phyloP scores from a whole-genome alignment of 1,140 invertebrate species.

The Aphelenchoides besseyi region DNA sequence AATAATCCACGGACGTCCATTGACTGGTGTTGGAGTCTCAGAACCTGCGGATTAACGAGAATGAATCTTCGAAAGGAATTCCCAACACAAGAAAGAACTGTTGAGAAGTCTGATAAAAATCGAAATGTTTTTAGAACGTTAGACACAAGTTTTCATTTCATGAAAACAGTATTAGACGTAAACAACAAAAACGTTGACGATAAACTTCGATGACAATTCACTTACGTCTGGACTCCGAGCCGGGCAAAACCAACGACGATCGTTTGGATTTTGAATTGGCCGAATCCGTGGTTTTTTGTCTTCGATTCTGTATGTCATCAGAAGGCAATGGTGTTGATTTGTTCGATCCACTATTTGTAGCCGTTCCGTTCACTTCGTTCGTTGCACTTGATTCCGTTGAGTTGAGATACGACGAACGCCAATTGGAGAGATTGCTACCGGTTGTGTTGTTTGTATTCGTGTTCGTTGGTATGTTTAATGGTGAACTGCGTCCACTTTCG shows the following conservation, averaged over 20 bases:
- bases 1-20: neutral
- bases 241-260: neutral
- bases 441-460: neutral
- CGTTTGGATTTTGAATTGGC: no score
- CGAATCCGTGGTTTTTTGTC: neutral
- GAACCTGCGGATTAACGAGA: neutral
- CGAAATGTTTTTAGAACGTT: no score
- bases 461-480: neutral
- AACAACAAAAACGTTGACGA: neutral
- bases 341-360: constrained; percentile 6
- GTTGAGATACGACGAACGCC: neutral
- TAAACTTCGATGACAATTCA: neutral
- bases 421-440: neutral
- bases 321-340: neutral
- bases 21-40: neutral
- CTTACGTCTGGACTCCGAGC: neutral
- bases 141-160: no score
- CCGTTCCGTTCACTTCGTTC: neutral
- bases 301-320: neutral
- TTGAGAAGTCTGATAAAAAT: neutral
- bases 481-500: constrained; percentile 28
- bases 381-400: neutral
- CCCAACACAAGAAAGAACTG: neutral
- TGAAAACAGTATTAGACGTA: neutral
- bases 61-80: neutral